phyloP scores from a whole-genome alignment of 2,113 vertebrate species.

The Syngnathus typhle region DNA sequence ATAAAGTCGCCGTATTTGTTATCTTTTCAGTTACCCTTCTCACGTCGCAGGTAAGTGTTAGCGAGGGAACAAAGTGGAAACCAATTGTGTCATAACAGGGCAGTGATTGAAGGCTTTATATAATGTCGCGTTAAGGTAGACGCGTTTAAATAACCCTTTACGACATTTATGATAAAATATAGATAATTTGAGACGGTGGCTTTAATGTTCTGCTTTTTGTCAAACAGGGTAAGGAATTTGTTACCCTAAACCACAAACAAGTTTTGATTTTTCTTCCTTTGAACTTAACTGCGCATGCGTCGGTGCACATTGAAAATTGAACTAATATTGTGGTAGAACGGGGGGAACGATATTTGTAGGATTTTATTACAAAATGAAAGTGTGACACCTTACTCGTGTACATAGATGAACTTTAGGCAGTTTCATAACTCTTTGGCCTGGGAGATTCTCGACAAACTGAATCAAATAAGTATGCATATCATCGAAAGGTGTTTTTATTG shows the following conservation, averaged over 20 bases:
- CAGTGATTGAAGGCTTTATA: not conserved
- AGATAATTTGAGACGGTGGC: too few relatives aligned
- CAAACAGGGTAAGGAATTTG: not conserved
- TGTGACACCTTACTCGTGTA: too few relatives aligned
- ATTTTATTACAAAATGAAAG: too few relatives aligned
- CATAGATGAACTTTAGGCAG: too few relatives aligned
- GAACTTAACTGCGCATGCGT: not conserved
- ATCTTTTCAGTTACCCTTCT: constrained; percentile 35
- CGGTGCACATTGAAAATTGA: not conserved
- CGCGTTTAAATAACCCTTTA: not conserved
- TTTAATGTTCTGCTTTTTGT: not conserved
- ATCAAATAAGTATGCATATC: too few relatives aligned
- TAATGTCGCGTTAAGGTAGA: too few relatives aligned
- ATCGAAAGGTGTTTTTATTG: too few relatives aligned
- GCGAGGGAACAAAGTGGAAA: not conserved
- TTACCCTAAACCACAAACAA: not conserved
- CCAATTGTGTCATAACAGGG: not conserved
- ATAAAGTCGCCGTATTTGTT: constrained; percentile 15
- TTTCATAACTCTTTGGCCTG: too few relatives aligned
- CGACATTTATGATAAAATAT: too few relatives aligned
- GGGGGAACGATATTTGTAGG: too few relatives aligned
- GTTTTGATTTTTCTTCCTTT: not conserved
- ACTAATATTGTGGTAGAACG: too few relatives aligned
- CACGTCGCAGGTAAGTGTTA: constrained; percentile 49
- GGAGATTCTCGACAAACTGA: too few relatives aligned